phyloP scores from a whole-genome alignment of 2,113 vertebrate genomes.

The rat (Rattus norvegicus) region DNA sequence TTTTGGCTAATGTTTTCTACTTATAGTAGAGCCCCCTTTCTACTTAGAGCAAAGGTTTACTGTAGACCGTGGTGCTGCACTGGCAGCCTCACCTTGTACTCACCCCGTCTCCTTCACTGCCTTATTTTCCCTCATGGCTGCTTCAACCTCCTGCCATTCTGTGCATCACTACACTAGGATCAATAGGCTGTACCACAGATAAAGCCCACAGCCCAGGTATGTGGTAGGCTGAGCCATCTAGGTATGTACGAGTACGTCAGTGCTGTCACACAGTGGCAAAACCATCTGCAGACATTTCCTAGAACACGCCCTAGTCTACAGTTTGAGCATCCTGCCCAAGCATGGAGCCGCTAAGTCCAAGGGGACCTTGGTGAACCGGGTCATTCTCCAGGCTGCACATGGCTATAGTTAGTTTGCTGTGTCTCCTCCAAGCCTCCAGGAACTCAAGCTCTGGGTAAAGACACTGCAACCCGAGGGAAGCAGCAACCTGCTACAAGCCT shows the following conservation, averaged over 20 bases:
- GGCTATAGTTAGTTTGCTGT: not conserved
- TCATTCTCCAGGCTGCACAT: not conserved
- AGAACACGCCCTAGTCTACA: not conserved
- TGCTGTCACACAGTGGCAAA: not conserved
- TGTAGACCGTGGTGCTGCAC: not conserved
- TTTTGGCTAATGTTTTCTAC: not conserved
- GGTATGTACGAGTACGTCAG: too few species aligned
- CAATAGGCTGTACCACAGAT: too few species aligned
- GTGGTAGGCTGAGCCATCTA: not conserved
- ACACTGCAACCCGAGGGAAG: slow-evolving; percentile 80
- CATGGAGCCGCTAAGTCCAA: not conserved
- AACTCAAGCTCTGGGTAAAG: slow-evolving; percentile 87
- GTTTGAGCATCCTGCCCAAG: not conserved
- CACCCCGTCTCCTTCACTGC: not conserved
- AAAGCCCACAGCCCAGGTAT: not conserved
- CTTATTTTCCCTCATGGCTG: not conserved
- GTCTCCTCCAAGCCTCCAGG: slow-evolving; percentile 82
- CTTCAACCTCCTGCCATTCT: too few species aligned
- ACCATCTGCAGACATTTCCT: not conserved
- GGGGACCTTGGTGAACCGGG: not conserved
- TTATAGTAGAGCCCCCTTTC: not conserved
- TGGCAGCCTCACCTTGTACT: not conserved
- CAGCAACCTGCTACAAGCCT: slow-evolving; percentile 86
- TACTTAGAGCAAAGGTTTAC: not conserved
- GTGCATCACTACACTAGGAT: not conserved